Base-by-base conservation (phyloP, 2,888 invertebrate genomes). In the Xestobium rufovillosum region DNA sequence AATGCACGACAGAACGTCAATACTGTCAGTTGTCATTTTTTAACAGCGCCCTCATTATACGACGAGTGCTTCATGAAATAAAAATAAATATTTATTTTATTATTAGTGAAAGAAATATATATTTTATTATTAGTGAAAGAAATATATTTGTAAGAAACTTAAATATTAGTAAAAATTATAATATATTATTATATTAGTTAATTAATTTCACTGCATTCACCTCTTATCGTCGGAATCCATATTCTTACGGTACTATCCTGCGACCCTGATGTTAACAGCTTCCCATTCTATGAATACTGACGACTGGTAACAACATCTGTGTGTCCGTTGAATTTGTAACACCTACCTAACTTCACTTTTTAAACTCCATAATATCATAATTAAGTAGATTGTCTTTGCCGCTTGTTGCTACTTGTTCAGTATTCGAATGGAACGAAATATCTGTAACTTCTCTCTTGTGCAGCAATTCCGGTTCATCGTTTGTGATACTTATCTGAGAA, bases 341-440 rank as follows among this genome's bases (percentile, higher is more conserved):
- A n/a, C n/a, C n/a, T n/a, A 89, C 56, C 85, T 73, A 54, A 78
- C 31, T 26, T 50, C 50, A 31, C 48, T 43, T 27, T 76, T 72
- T 35, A 85, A 74, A 56, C 89, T 84, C 90, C 91, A 94, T 43
- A 91, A 76, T 69, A 92, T 80, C 31, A 89, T 62, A n/a, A n/a
- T n/a, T n/a, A n/a, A n/a, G n/a, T 51, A 80, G 81, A 30, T 78
- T 73, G 62, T 94, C 94, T 50, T 77, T 66, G 11, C 90, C 84
- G 49, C 86, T 76, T 31, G 87, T 88, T 3, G 83, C 85, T 35
- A 94, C 69, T 60, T 56, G 55, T 30, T 47, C 39, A 3, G 43
- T 40, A 14, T 45, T 41, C 14, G 49, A 47, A 35, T 49, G 40
- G 35, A 56, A 57, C 12, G 49, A 45, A 2, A 58, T 38, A 26